phyloP scores from a whole-genome alignment of 2,797 vertebrate species.

The Cephalopachus bancanus region DNA sequence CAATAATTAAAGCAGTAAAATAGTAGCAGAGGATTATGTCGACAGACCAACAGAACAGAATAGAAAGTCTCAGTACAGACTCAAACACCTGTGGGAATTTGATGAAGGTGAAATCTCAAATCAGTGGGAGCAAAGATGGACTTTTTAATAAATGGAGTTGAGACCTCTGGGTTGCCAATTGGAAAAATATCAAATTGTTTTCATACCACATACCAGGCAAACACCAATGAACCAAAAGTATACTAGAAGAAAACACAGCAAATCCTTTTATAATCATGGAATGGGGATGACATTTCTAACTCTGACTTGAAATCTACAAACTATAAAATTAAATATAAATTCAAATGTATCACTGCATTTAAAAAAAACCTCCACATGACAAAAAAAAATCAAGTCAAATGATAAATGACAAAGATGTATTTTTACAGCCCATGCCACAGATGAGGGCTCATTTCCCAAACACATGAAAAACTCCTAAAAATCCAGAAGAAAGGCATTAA shows the following conservation, averaged over 20 bases:
- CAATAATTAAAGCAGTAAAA: neutral
- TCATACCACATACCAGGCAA: neutral
- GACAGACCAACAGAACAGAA: neutral
- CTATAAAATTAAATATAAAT: slow-evolving; percentile 35
- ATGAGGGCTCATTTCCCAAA: neutral
- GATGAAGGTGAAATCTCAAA: neutral
- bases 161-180: neutral
- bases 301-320: neutral
- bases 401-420: neutral
- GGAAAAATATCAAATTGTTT: slow-evolving; percentile 45
- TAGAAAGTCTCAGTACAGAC: neutral
- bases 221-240: slow-evolving; percentile 29
- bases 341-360: slow-evolving; percentile 19
- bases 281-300: neutral
- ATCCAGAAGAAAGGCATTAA: neutral
- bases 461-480: neutral
- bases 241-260: slow-evolving; percentile 19
- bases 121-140: neutral
- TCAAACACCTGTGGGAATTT: neutral
- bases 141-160: slow-evolving; percentile 30
- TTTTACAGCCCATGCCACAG: slow-evolving; percentile 8
- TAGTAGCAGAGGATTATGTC: neutral
- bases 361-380: neutral
- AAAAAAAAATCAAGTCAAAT: neutral
- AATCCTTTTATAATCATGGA: slow-evolving; percentile 23